Evolutionary conservation across 2,797 vertebrate genomes (phyloP).

Genomic region (Mormyrops boulengeri): DNA sequence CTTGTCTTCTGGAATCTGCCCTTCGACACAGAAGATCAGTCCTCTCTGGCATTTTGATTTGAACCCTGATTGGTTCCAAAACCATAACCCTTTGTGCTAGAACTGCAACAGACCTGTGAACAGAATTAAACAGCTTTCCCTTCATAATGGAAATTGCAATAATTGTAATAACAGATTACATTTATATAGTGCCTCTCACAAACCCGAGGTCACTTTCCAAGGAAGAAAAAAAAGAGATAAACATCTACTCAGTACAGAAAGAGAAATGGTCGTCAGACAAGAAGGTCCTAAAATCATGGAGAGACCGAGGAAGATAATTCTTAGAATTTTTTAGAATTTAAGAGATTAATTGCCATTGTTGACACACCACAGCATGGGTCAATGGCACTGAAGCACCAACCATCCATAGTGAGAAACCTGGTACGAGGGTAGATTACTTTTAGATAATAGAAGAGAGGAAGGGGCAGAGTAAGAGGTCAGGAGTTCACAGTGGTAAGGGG

Average conservation of each 20-base stretch:
- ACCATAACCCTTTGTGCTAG: background rate
- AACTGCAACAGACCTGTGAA: background rate
- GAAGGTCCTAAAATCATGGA: background rate
- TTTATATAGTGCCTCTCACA: background rate
- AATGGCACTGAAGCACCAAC: background rate
- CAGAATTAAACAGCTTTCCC: background rate
- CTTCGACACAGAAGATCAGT: background rate
- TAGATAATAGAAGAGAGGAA: background rate
- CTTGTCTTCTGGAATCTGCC: background rate
- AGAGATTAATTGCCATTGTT: no score
- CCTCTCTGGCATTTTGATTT: background rate
- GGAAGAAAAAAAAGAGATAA: background rate
- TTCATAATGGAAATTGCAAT: background rate
- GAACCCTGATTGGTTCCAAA: background rate
- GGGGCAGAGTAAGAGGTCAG: background rate
- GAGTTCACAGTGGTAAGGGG: background rate
- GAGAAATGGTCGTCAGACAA: background rate
- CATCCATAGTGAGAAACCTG: background rate
- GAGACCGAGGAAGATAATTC: background rate
- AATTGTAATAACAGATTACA: background rate
- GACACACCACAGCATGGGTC: background rate
- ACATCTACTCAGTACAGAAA: background rate
- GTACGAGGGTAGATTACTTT: background rate
- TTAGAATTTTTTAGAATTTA: no score
- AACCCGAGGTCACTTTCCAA: background rate